These are phyloP conservation scores for Pammene aurita DNA, from an alignment of 2,888 invertebrate genomes.

Conservation along the genomic window DNA sequence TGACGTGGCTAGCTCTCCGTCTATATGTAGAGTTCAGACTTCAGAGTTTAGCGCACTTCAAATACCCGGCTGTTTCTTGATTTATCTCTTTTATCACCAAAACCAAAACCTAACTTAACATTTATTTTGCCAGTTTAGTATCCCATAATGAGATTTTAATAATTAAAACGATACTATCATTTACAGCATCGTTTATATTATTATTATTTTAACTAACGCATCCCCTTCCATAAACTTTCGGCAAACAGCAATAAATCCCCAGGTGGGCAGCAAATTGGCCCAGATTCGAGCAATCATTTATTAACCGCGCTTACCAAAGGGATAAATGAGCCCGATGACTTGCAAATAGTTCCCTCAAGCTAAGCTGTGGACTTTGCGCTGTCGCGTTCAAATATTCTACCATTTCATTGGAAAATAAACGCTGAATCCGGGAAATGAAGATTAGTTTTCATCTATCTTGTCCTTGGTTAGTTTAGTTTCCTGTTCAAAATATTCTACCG, in stretches of 20 bases:
- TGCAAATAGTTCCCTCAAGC: slow-evolving; percentile 18
- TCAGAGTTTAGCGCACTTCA: no score
- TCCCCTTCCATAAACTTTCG: background rate
- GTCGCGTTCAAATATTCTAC: background rate
- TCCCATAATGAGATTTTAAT: no score
- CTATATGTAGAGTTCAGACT: no score
- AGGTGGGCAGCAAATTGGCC: slow-evolving; percentile 27
- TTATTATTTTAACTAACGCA: background rate
- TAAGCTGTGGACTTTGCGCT: slow-evolving; percentile 1
- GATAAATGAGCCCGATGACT: slow-evolving; percentile 37
- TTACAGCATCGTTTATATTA: no score
- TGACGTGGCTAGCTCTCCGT: no score
- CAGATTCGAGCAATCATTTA: slow-evolving; percentile 28
- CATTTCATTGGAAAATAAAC: background rate
- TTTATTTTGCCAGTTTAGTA: no score
- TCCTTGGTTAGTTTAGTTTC: background rate
- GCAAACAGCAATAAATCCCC: slow-evolving; percentile 10
- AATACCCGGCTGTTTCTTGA: no score
- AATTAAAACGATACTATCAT: no score
- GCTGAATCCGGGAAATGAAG: background rate
- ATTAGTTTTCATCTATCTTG: background rate
- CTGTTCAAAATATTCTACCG: background rate
- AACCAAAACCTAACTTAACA: no score
- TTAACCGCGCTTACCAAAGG: slow-evolving; percentile 26
- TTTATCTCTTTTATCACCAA: no score